These are phyloP conservation scores for Macrophya annulata DNA, from an alignment of 2,888 invertebrate species.

Conservation along the genomic window DNA sequence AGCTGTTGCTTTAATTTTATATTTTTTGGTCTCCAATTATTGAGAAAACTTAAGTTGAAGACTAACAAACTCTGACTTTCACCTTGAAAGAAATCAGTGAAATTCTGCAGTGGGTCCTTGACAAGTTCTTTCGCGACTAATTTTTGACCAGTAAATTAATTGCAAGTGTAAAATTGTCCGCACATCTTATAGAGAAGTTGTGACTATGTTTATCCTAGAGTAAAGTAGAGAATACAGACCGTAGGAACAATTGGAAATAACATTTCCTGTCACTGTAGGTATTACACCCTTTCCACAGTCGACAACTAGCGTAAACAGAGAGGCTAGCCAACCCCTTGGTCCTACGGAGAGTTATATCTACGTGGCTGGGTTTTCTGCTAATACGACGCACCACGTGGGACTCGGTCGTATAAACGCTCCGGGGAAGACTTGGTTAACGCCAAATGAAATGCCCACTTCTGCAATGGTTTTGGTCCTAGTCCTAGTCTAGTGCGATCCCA, in stretches of 20 bases:
- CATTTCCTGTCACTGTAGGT: conserved; percentile 13
- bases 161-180: neutral
- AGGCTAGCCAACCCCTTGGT: conserved; percentile 44
- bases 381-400: conserved; percentile 52
- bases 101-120: neutral
- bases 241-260: conserved; percentile 43
- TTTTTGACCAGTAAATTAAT: neutral
- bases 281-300: conserved; percentile 34
- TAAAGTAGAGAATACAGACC: neutral
- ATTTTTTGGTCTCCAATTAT: no score
- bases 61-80: no score
- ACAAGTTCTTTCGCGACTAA: neutral
- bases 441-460: conserved; percentile 54
- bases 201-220: neutral
- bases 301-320: conserved; percentile 45
- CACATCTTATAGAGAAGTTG: neutral
- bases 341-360: conserved; percentile 48
- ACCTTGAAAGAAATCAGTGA: no score
- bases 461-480: neutral
- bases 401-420: conserved; percentile 45
- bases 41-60: no score
- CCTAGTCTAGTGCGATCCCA: conserved; percentile 15
- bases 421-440: conserved; percentile 56
- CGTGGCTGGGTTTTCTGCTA: conserved; percentile 47
- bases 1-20: no score